These are phyloP conservation scores for Thumatha senex DNA, from an alignment of 2,888 invertebrate species.

Conservation along the genomic window DNA sequence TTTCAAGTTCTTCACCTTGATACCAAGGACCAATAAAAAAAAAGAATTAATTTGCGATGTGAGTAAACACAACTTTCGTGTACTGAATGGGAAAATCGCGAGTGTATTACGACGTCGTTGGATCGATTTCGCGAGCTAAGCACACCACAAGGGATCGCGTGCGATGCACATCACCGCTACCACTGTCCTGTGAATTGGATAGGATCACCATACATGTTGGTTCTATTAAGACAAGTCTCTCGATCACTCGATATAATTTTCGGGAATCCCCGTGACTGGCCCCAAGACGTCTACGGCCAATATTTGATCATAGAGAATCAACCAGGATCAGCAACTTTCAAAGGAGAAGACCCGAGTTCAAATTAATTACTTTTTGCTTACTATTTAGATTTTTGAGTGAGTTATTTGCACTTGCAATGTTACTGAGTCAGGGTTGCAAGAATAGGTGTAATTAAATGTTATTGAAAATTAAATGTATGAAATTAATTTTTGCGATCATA, in stretches of 20 bases:
- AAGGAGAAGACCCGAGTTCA: too few species aligned
- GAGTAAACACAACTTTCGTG: conserved; percentile 31
- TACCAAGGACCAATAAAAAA: conserved; percentile 24
- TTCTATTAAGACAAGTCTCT: neutral
- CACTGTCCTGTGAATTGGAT: conserved; percentile 62
- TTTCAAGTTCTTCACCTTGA: conserved; percentile 28
- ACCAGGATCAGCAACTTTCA: too few species aligned
- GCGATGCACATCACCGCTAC: conserved; percentile 56
- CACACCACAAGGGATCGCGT: conserved; percentile 78
- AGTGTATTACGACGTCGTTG: conserved; percentile 46
- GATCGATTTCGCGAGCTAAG: conserved; percentile 60
- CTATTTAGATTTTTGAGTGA: too few species aligned
- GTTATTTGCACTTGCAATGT: too few species aligned
- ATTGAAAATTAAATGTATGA: too few species aligned
- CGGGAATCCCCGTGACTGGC: too few species aligned
- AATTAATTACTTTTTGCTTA: too few species aligned
- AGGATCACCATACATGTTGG: conserved; percentile 38
- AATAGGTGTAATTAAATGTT: too few species aligned
- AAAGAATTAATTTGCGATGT: conserved; percentile 23
- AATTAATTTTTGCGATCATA: too few species aligned
- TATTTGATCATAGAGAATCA: too few species aligned
- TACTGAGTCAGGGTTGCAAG: too few species aligned
- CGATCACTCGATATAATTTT: neutral
- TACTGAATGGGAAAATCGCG: conserved; percentile 32
- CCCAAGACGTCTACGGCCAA: too few species aligned